Base-by-base conservation (phyloP, 2,797 vertebrate genomes). In the Sebastes dallii region DNA sequence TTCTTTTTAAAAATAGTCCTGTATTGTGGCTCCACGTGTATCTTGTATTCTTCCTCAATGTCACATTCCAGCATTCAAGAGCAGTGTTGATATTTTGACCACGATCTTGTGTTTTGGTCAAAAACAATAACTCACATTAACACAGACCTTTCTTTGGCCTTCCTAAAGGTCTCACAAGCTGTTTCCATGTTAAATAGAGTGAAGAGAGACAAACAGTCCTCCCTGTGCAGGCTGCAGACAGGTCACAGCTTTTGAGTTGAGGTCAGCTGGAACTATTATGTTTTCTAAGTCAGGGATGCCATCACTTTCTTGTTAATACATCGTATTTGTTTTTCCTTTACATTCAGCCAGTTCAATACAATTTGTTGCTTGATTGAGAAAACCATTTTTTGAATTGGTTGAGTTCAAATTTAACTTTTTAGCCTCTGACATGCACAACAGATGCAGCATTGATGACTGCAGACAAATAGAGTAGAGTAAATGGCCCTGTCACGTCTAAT, bases 31-130 rank as follows among this genome's bases (percentile, higher is more conserved):
- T 58, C 4, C 29, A 20, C 7, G 12, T 70, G 27, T 32, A n/a
- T 32, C 11, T 54, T 61, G 32, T 80, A 6, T 72, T 59, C 74
- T 70, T 70, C 18, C 60, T 73, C 55, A 88, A 7, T 84, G 83
- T 82, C 89, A 89, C 66, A 78, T 87, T 82, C 66, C 39, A 64
- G 58, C 13, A 55, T 18, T 55, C 20, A 72, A 58, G 54, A 75
- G 10, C 54, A 58, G 46, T 80, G 61, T 80, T 89, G 39, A 85
- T 90, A 75, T 89, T 91, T 92, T 87, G 73, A 81, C 76, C 89
- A 22, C 2, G 6, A 76, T 61, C 39, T 39, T 60, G 18, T 94
- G 83, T 87, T 92, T 84, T 78, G 74, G 52, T 32, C 67, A 29
- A 80, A 84, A 88, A 88, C 76, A 79, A 11, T 61, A 24, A 58